Base-by-base conservation (phyloP, 2,888 invertebrate species). In the Priocnemis perturbator region DNA sequence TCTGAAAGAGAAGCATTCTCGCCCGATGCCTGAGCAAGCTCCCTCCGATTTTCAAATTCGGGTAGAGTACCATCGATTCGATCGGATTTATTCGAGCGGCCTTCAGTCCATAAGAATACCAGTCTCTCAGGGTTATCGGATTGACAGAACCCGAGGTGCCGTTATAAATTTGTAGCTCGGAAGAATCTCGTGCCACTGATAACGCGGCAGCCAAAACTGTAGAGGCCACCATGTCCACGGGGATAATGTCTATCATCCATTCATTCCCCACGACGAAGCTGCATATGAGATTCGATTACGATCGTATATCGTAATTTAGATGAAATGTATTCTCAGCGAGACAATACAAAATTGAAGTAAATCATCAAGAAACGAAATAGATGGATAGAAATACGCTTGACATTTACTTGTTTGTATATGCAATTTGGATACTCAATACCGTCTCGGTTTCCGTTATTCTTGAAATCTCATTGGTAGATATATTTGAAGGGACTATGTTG, bases 91-190 rank as follows among this genome's bases (percentile, higher is more conserved):
- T 86, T 60, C 86, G 85, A 55, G 90, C 86, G 17, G 88, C 87
- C 56, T 87, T 86, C 30, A 90, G 86, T 1, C 86, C 0, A 89
- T 86, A 91, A 90, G 93, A 93, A 68, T 93, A 91, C 90, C 93
- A 26, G 5, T 11, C 14, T 11, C 1, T 37, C 7, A 37, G 1
- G 37, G 7, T 90, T 60, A 93, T 88, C 0, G 92, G 92, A 81
- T 93, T 93, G 60, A 91, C 86, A 20, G 87, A 86, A 9, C 93
- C 92, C 0, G 93, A 91, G n/a, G 92, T 92, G 83, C 91, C 91
- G 82, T 93, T 92, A 86, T 92, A 92, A 44, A 93, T 90, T 44
- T 90, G 83, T n/a, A 81, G 71, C 0, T 73, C 64, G 0, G 37
- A 23, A 17, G 76, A 80, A 65, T 80, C 74, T 14, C 19, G 67